Percentiles rank a stretch among this genome's conserved stretches.
Conservation (phyloP, 2,888 invertebrate genomes). For the Drosophila multiciliata region DNA sequence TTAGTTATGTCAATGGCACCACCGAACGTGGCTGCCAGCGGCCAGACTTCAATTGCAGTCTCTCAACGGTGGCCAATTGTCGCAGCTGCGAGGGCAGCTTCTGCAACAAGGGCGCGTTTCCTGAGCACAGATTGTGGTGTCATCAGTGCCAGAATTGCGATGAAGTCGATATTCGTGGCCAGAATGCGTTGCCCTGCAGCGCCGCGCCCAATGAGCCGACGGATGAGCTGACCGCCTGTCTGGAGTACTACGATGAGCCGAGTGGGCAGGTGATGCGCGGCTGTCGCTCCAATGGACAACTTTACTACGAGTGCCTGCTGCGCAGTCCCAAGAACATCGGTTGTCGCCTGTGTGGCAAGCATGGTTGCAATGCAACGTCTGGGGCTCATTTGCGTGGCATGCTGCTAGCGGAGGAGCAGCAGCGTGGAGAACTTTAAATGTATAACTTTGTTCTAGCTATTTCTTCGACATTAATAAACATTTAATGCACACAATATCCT, state of each 20-base stretch:
- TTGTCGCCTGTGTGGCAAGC: conserved; percentile 65
- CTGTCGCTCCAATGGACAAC: conserved; percentile 70
- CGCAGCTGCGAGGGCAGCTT: conserved; percentile 67
- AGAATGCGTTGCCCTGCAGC: conserved; percentile 58
- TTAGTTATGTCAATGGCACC: conserved; percentile 61
- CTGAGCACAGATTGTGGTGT: conserved; percentile 73
- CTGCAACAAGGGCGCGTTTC: conserved; percentile 78
- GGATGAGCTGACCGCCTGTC: conserved; percentile 57
- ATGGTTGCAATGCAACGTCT: conserved; percentile 75
- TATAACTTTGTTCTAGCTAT: background rate
- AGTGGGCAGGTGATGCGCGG: conserved; percentile 70
- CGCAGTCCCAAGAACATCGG: conserved; percentile 33
- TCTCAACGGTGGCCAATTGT: conserved; percentile 53
- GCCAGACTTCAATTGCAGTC: conserved; percentile 58
- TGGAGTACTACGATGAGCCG: conserved; percentile 67
- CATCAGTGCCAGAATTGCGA: conserved; percentile 74
- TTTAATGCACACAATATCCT: background rate
- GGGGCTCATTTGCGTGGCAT: conserved; percentile 22
- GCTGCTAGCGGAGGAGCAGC: background rate
- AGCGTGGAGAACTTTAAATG: conserved; percentile 1
- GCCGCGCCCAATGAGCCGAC: conserved; percentile 55
- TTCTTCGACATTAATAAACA: background rate
- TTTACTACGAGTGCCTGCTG: conserved; percentile 72
- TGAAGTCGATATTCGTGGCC: conserved; percentile 21
- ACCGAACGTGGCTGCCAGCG: conserved; percentile 76